Percentiles rank a stretch among this genome's conserved stretches.
Conservation (phyloP, 2,797 vertebrate species). For the Oryzias sinensis region DNA sequence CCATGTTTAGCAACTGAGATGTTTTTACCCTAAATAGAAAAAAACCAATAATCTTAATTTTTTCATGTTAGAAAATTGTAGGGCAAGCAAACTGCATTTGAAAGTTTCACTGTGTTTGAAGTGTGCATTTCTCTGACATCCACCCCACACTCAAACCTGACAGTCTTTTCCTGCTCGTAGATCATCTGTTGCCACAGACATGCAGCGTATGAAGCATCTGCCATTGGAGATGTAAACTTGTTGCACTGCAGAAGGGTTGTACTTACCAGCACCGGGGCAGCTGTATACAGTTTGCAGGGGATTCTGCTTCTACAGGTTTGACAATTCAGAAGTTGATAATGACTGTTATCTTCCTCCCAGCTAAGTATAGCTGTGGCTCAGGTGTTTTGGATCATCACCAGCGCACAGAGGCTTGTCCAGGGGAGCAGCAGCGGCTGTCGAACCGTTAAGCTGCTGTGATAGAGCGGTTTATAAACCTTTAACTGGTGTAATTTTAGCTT, state of each 20-base stretch:
- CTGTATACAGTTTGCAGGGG: slow-evolving; percentile 56
- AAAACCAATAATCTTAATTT: no score
- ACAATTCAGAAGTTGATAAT: slow-evolving; percentile 73
- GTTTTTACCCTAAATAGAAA: no score
- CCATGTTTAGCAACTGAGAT: no score
- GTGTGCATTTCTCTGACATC: slow-evolving; percentile 5
- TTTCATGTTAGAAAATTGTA: no score
- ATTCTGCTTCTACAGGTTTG: slow-evolving; percentile 65
- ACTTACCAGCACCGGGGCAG: slow-evolving; percentile 65
- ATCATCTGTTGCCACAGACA: slow-evolving; percentile 31
- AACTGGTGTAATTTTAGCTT: slow-evolving; percentile 71
- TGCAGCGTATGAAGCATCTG: slow-evolving; percentile 53
- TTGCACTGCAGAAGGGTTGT: slow-evolving; percentile 48
- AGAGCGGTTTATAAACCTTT: slow-evolving; percentile 68
- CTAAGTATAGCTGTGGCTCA: slow-evolving; percentile 72
- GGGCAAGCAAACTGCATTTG: no score
- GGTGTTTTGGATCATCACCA: slow-evolving; percentile 40
- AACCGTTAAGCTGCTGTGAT: slow-evolving; percentile 45
- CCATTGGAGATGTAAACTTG: slow-evolving; percentile 44
- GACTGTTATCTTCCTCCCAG: slow-evolving; percentile 67
- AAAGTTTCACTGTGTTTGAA: neutral
- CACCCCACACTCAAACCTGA: slow-evolving; percentile 1
- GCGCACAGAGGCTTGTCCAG: slow-evolving; percentile 35
- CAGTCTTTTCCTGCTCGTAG: slow-evolving; percentile 10
- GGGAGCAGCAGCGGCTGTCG: slow-evolving; percentile 45